Conservation (phyloP, 2,797 vertebrate species). For the Coregonus sp. region DNA sequence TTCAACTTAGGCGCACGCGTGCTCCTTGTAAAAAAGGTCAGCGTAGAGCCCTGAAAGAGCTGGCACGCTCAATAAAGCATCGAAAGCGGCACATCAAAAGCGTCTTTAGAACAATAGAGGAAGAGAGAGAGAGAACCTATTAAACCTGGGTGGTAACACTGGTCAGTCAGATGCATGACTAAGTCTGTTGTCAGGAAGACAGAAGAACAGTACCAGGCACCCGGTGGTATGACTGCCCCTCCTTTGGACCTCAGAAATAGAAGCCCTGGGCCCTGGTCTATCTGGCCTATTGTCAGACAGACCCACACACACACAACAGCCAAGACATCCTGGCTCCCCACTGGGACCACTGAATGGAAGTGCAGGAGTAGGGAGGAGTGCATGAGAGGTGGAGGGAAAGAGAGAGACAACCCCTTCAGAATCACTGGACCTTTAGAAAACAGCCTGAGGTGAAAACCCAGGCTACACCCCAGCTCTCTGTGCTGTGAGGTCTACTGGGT, state of each 20-base stretch:
- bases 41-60: neutral
- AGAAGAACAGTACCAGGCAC: conserved; percentile 36
- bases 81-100: neutral
- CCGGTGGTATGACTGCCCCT: conserved; percentile 34
- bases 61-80: neutral
- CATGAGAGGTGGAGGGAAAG: no score
- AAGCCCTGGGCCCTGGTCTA: neutral
- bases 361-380: neutral
- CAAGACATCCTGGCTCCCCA: conserved; percentile 4
- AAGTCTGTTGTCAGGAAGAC: neutral
- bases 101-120: conserved; percentile 15
- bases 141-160: conserved; percentile 26
- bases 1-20: no score
- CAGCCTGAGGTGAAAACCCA: neutral
- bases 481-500: neutral
- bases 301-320: conserved; percentile 21
- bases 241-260: conserved; percentile 27
- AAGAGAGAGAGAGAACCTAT: conserved; percentile 32
- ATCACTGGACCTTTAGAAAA: conserved; percentile 23
- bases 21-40: no score
- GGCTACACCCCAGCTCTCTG: neutral
- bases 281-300: neutral
- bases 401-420: conserved; percentile 6
- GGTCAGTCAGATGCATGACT: conserved; percentile 32
- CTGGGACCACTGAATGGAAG: conserved; percentile 21